phyloP scores from a whole-genome alignment of 2,888 invertebrate genomes.

The Noctua pronuba region DNA sequence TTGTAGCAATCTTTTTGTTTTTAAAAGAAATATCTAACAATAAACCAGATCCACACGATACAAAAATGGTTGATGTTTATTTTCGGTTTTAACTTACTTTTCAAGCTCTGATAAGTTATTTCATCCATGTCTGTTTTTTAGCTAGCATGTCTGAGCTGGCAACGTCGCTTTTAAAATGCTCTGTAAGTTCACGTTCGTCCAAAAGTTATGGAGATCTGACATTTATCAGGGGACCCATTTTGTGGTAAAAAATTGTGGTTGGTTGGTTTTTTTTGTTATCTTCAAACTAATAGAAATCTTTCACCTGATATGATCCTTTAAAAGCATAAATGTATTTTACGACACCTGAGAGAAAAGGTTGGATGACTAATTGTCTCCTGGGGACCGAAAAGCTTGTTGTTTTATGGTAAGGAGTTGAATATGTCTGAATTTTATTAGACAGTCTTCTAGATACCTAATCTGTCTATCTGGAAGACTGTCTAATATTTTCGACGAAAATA shows the following conservation, averaged over 20 bases:
- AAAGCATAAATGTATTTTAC: slow-evolving; percentile 25
- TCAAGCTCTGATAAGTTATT: slow-evolving; percentile 46
- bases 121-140: slow-evolving; percentile 46
- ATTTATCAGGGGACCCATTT: slow-evolving; percentile 40
- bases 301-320: slow-evolving; percentile 45
- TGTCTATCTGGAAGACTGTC: too few relatives aligned
- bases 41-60: slow-evolving; percentile 12
- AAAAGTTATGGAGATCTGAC: slow-evolving; percentile 38
- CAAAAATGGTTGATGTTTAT: slow-evolving; percentile 32
- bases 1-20: not conserved
- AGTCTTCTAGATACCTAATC: not conserved
- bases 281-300: slow-evolving; percentile 31
- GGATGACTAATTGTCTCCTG: slow-evolving; percentile 27
- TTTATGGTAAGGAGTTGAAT: not conserved
- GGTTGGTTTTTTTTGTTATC: slow-evolving; percentile 24
- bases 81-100: slow-evolving; percentile 22
- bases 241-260: slow-evolving; percentile 30
- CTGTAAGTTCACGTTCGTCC: slow-evolving; percentile 19
- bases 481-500: not conserved
- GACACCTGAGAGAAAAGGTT: slow-evolving; percentile 22
- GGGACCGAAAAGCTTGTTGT: not conserved
- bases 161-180: slow-evolving; percentile 52
- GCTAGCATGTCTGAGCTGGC: slow-evolving; percentile 42
- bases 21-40: slow-evolving; percentile 5
- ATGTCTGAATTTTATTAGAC: not conserved